Percentiles rank a stretch among this genome's conserved stretches.
These are phyloP conservation scores for Periophthalmodon schlosseri DNA, from an alignment of 2,113 vertebrate species.

Conservation along the genomic window DNA sequence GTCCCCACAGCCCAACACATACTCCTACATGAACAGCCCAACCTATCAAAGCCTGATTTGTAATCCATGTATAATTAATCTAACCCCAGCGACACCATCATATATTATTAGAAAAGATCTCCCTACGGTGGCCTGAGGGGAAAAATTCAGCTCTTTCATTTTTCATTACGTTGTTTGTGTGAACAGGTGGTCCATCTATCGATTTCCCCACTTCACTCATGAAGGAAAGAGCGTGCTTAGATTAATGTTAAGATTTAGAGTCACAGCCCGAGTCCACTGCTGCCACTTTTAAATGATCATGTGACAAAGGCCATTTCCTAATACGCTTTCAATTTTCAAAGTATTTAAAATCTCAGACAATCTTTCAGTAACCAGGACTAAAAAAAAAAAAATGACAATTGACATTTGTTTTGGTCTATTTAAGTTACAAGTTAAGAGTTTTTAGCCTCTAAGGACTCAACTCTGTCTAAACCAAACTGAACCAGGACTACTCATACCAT, in stretches of 20 bases:
- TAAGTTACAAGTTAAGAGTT: too few species aligned
- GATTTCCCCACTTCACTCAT: slow-evolving; percentile 64
- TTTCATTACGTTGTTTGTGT: slow-evolving; percentile 75
- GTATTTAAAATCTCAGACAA: neutral
- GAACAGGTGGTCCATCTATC: slow-evolving; percentile 76
- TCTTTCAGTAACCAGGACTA: too few species aligned
- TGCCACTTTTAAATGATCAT: slow-evolving; percentile 20
- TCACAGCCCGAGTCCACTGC: slow-evolving; percentile 42
- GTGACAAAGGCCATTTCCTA: slow-evolving; percentile 40
- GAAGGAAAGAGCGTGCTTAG: slow-evolving; percentile 55
- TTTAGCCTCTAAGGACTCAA: neutral
- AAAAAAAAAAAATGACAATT: too few species aligned
- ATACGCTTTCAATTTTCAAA: slow-evolving; percentile 12
- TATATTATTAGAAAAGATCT: slow-evolving; percentile 81
- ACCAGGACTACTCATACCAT: neutral
- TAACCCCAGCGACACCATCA: slow-evolving; percentile 76
- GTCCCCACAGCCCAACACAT: slow-evolving; percentile 25
- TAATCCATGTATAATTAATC: slow-evolving; percentile 82
- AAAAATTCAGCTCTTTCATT: slow-evolving; percentile 68
- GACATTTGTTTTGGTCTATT: too few species aligned
- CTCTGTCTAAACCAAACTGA: neutral
- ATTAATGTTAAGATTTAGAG: slow-evolving; percentile 70
- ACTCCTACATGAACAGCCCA: slow-evolving; percentile 31
- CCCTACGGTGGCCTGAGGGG: slow-evolving; percentile 63
- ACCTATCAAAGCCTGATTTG: slow-evolving; percentile 59